A percentile compares a stretch with the other conserved stretches of the same genome.
These are phyloP conservation scores for Drosophila serrata DNA, from an alignment of 1,140 invertebrate genomes.

Conservation along the genomic window DNA sequence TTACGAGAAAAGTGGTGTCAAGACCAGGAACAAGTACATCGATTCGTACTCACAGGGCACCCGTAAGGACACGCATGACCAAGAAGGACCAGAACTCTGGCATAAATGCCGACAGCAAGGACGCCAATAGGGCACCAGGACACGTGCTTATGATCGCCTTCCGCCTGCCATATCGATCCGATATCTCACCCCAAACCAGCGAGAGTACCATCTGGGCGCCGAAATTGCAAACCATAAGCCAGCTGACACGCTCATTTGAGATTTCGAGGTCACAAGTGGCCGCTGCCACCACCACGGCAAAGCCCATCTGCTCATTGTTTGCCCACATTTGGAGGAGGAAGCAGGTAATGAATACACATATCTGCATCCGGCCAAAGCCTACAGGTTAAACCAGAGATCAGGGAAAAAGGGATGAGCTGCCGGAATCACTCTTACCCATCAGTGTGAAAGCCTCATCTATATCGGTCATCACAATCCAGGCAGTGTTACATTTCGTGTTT, in stretches of 20 bases:
- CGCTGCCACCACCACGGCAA: conserved; percentile 28
- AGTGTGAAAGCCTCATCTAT: conserved; percentile 31
- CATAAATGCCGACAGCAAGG: conserved; percentile 48
- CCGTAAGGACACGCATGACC: conserved; percentile 19
- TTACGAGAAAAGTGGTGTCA: background rate
- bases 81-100: conserved; percentile 57
- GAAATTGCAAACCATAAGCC: conserved; percentile 14
- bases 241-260: conserved; percentile 4
- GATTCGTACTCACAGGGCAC: conserved; percentile 40
- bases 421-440: conserved; percentile 29
- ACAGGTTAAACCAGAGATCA: background rate
- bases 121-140: background rate
- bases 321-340: conserved; percentile 8
- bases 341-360: conserved; percentile 9
- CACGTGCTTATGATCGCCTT: conserved; percentile 25
- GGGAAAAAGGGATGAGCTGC: rapidly evolving
- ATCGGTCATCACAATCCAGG: conserved; percentile 23
- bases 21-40: background rate
- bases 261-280: conserved; percentile 38
- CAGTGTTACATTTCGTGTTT: background rate
- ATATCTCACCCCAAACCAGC: conserved; percentile 27
- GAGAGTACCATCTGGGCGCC: conserved; percentile 16
- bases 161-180: conserved; percentile 54
- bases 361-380: conserved; percentile 62
- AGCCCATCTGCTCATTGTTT: conserved; percentile 49